Base-by-base conservation (phyloP, 2,888 invertebrate genomes). In the Phymatocera aterrima region DNA sequence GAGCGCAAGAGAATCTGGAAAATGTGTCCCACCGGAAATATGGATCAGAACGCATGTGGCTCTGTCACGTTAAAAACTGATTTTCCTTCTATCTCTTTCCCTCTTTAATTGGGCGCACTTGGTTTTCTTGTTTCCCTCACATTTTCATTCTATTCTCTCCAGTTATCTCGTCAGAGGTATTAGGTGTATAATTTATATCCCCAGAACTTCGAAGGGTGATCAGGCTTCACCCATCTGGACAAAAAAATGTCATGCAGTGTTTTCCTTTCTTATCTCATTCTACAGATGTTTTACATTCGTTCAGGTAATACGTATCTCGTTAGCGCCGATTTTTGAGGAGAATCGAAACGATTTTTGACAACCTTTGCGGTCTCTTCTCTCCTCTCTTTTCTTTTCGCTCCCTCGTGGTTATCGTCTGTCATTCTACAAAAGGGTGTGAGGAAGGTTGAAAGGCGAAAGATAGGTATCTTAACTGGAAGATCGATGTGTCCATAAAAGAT, bases 11-110 rank as follows among this genome's bases (percentile, higher is more conserved):
- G 51, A 72, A 72, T 72, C 51, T 48, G 72, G 51, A 40, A 72
- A 72, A 72, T 72, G 34, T 72, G 72, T 72, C 68, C 68, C 68
- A 28, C n/a, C 51, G 72, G 72, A 72, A 72, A 72, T 48, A 72
- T 72, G 51, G 51, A 72, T 72, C 72, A 37, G 60, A 1, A 64
- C 34, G 37, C 18, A 2, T 40, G 12, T 43, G 24, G 46, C 43
- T 34, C 24, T n/a, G 43, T 24, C 68, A 40, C 5, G 40, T 15
- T 65, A 18, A 0, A 43, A 28, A 15, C 37, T 61, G 24, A 3
- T 6, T 68, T 68, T 31, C 31, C 15, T n/a, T 8, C 15, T 31
- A 18, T 51, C 3, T 31, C 21, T 68, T 46, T 28, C n/a, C n/a
- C n/a, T n/a, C n/a, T n/a, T n/a, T n/a, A n/a, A n/a, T n/a, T n/a